Conservation (phyloP, 2,113 vertebrate genomes). For the Kobus ellipsiprymnus region DNA sequence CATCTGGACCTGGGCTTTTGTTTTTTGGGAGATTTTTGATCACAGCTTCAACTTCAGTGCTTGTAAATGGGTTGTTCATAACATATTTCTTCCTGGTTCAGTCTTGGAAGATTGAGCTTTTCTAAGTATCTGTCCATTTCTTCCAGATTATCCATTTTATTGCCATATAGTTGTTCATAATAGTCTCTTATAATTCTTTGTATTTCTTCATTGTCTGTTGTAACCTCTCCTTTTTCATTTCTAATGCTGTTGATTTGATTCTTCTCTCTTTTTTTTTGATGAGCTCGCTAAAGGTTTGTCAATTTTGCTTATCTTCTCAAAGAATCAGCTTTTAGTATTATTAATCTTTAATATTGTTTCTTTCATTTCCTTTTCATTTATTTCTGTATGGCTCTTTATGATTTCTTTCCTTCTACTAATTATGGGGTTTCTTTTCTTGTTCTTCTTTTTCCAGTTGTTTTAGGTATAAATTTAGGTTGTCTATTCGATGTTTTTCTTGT, state of each 20-base stretch:
- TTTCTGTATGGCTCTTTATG: neutral
- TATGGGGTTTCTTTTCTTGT: neutral
- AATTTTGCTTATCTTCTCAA: neutral
- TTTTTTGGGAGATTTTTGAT: neutral
- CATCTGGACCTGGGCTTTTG: neutral
- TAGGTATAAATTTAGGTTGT: neutral
- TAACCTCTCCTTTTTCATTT: neutral
- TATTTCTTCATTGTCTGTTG: neutral
- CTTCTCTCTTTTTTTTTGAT: neutral
- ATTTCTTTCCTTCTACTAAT: neutral
- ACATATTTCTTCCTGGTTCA: neutral
- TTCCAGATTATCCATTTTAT: neutral
- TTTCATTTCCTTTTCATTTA: neutral
- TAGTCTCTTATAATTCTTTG: neutral
- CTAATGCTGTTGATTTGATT: neutral
- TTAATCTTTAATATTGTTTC: neutral
- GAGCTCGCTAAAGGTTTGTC: neutral
- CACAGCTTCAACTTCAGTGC: neutral
- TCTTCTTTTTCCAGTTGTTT: neutral
- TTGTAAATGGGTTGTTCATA: neutral
- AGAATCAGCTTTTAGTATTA: neutral
- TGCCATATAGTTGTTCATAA: neutral
- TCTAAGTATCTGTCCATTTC: neutral
- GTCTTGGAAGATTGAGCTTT: neutral
- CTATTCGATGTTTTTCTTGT: neutral